Base-by-base conservation (phyloP, 2,797 vertebrate genomes). In the Sebastes variabilis region DNA sequence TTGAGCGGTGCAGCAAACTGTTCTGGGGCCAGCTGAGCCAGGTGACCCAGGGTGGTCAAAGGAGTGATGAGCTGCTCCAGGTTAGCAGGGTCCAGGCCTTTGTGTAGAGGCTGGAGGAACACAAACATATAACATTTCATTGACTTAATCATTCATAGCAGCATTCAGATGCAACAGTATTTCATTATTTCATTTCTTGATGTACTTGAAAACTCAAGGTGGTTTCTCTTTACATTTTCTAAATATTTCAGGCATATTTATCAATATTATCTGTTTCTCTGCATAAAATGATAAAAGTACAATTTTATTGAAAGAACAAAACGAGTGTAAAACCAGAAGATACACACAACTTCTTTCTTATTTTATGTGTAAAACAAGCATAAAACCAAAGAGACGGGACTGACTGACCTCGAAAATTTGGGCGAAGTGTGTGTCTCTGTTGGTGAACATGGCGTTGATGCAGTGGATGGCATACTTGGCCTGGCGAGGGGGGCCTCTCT, bases 401-500 rank as follows among this genome's bases (percentile, higher is more conserved):
- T 8, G 77, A 72, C 93, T 95, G 94, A 99, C 98, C 98, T 99
- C 98, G 90, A 99, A 99, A 93, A 99, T 99, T 88, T 99, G 99
- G 90, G 99, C 99, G 82, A 99, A 99, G 92, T 99, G 98, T 0
- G 98, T 99, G 94, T 99, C 99, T 93, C 97, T 97, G 95, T 98
- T 99, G 94, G 95, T 96, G 96, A 99, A 99, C 97, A 99, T 99
- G 79, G 98, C 96, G 81, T 99, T 97, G 85, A 99, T 99, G 89
- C 99, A 99, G 91, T 99, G 97, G 94, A 99, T 98, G 83, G 98
- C 97, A 52, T 99, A 99, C 90, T 99, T 99, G 91, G 99, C 98
- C 94, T 99, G 98, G 60, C 97, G 98, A 69, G 97, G 97, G 1
- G 97, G 97, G 67, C 99, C 99, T 88, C 99, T 96, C 93, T 99